Evolutionary conservation across 2,888 invertebrate genomes (phyloP), one percentile per base, ranked within the genome.

Genomic region (Agrotis clavis): DNA sequence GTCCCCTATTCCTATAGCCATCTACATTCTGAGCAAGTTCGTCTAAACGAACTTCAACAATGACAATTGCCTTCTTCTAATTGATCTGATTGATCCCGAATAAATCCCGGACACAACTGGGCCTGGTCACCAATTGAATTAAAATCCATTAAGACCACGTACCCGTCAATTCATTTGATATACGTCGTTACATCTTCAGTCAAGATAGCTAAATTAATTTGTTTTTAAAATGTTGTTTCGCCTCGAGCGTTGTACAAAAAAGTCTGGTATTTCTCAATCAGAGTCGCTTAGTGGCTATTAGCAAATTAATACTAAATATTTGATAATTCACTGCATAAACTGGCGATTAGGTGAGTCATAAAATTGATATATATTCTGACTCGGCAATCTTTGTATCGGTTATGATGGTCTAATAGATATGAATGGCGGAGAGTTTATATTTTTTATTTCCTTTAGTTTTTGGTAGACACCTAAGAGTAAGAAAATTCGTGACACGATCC

Each of bases 31-130:
- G 35, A 50, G 21, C 9, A 54, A 54, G 50, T 51, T 21, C 25
- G 13, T 67, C 51, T 41, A 67, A 71, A 72, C 57, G 21, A 47
- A 11, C 25, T 60, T n/a, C 9, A n/a, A 81, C 21, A 59, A 56
- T 67, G 48, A 67, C 62, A 64, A 79, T 62, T 65, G 50, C 48
- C 30, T 50, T 84, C 62, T 66, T 77, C 67, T 82, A 77, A 80
- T 83, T 82, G 71, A 80, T 78, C 74, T 90, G 92, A 93, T 93
- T 93, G 92, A 92, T 89, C 89, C 88, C 87, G 81, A 90, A 92
- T 91, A 89, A 91, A 93, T 91, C 88, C 82, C 82, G 67, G 73
- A 59, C 69, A 65, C 81, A 87, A 87, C 75, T 79, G 81, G 78
- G 78, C 74, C 80, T 79, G 75, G 81, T 76, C 75, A 77, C 79